Evolutionary conservation across 2,113 vertebrate genomes (phyloP).

Genomic region (Heloderma charlesbogerti): DNA sequence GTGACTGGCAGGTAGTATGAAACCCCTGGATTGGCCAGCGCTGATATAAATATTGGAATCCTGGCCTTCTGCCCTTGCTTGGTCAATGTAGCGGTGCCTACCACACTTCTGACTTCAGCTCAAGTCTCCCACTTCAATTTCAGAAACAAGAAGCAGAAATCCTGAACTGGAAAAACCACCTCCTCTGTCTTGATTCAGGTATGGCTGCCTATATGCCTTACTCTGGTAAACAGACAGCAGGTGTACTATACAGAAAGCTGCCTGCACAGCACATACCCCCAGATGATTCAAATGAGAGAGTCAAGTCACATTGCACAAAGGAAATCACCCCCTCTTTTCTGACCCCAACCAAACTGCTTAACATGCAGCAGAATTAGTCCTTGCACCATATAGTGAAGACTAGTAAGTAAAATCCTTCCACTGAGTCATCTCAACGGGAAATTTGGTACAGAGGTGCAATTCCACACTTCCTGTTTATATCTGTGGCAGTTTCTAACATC

Average conservation of each 20-base stretch:
- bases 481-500: not conserved
- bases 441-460: not conserved
- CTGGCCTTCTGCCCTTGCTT: not conserved
- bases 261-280: not conserved
- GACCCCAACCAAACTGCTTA: not conserved
- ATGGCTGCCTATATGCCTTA: not conserved
- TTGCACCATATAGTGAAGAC: not conserved
- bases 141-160: not conserved
- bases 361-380: not conserved
- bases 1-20: not conserved
- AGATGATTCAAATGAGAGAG: not conserved
- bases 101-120: not conserved
- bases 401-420: not conserved
- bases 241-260: not conserved
- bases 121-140: not conserved
- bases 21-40: not conserved
- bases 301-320: not conserved
- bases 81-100: not conserved
- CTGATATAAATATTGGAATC: not conserved
- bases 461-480: slow-evolving; percentile 10
- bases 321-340: not conserved
- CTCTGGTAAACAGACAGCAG: not conserved
- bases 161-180: not conserved
- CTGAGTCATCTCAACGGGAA: not conserved
- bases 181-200: not conserved